Evolutionary conservation across 2,797 vertebrate species (phyloP), one percentile per base, ranked within the genome.

Genomic region (Lithobates sylvaticus): DNA sequence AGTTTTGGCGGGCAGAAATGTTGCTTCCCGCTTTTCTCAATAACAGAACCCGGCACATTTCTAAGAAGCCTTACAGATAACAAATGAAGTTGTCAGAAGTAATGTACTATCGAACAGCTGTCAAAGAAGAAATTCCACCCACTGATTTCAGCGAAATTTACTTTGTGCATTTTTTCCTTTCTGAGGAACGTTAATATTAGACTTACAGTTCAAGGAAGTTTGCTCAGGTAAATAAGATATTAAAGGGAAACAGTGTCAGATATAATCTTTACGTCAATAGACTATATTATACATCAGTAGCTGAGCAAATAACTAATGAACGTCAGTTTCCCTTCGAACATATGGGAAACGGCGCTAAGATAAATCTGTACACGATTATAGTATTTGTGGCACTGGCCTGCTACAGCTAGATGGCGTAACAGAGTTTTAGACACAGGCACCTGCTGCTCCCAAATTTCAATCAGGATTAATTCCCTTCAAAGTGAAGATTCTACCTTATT

Each of bases 151-250:
- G 50, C 4, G 16, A 54, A 54, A 54, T 69, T 70, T 44, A 32
- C 65, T 80, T 69, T 79, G 39, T 34, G 54, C 54, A n/a, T 54
- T 54, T 8, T 34, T 36, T 58, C 61, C 75, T 26, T 61, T 64
- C 75, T 54, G 16, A 18, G 15, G 50, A 54, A 26, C 64, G 75
- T 64, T n/a, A 64, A 77, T 77, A 39, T 61, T 61, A 64, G 29
- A 77, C 54, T 27, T 16, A 67, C 21, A 26, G 34, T 61, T 36
- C 23, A 13, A 13, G 50, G 50, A 77, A 61, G 50, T 77, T 77
- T 77, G 75, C 54, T 61, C 32, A 64, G 23, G 75, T 54, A 50
- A 75, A 75, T 29, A 50, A 12, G 21, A 29, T 50, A 54, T 75
- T 10, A 64, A 13, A 77, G 50, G 54, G 34, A 64, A 29, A 34